Base-by-base conservation (phyloP, 2,888 invertebrate genomes). In the Aphodius granarius region DNA sequence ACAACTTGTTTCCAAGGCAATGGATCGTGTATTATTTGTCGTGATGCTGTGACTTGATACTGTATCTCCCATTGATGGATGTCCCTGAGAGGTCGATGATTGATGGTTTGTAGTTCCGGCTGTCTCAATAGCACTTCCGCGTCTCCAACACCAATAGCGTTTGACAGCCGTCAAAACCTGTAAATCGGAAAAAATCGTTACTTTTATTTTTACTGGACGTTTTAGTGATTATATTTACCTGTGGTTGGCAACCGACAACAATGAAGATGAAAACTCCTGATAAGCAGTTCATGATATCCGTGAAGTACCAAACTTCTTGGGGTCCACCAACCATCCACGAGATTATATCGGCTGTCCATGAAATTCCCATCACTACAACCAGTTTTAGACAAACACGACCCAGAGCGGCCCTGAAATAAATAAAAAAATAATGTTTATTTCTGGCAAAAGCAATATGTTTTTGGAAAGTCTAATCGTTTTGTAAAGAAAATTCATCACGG, bases 251-350 rank as follows among this genome's bases (percentile, higher is more conserved):
- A 72, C 95, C 96, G 81, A 95, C 95, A 80, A 96, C 95, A 83
- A 94, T 92, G 88, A 96, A 96, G 83, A 96, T 96, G 86, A 95
- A 92, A 74, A 96, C 94, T 80, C 96, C 96, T 87, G 96, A 96
- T 81, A 95, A 89, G 79, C 94, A 94, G 88, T 96, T 96, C 83
- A 96, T 91, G 84, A 95, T 86, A 88, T 96, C 96, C 73, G 95
- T 94, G 79, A 94, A 89, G 87, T 94, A 94, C 95, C 96, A 96
- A 81, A 94, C 88, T 86, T 92, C 93, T 82, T 92, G 89, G 0
- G 95, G 95, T 4, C 95, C 95, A 80, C 95, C 95, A 78, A 92
- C 92, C 79, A 92, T 90, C 94, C 95, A 95, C 71, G 95, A 95
- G 78, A 96, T 89, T 77, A 96, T 92, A 87, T 96, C 96, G 72